Percentiles rank a stretch among this genome's conserved stretches.
Conservation (phyloP, 2,888 invertebrate species). For the Dusona sp. region DNA sequence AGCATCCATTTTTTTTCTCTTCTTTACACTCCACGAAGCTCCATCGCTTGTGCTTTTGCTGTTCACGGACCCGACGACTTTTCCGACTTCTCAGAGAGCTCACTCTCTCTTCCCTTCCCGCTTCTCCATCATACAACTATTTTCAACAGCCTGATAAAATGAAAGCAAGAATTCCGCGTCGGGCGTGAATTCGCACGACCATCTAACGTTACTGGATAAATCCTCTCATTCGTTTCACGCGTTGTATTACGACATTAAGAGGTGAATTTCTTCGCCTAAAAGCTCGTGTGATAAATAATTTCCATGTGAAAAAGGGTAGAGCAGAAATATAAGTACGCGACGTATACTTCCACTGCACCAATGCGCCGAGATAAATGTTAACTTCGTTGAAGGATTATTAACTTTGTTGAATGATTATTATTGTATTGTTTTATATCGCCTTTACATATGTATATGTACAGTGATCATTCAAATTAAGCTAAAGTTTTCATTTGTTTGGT, state of each 20-base stretch:
- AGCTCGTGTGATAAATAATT: slow-evolving; percentile 65
- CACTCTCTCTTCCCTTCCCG: slow-evolving; percentile 24
- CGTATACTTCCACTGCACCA: background rate
- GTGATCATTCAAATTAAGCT: background rate
- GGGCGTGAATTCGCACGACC: slow-evolving; percentile 13
- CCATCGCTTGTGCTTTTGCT: slow-evolving; percentile 41
- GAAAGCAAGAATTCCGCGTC: slow-evolving; percentile 35
- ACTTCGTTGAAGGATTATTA: slow-evolving; percentile 10
- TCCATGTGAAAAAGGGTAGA: slow-evolving; percentile 11
- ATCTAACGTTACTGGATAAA: slow-evolving; percentile 52
- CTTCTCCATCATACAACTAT: slow-evolving; percentile 42
- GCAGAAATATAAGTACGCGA: slow-evolving; percentile 31
- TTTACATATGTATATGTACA: background rate
- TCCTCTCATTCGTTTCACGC: slow-evolving; percentile 55
- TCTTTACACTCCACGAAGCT: slow-evolving; percentile 35
- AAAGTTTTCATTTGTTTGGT: background rate
- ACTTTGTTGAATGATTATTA: slow-evolving; percentile 12
- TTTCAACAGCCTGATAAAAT: slow-evolving; percentile 39
- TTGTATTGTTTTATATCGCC: background rate
- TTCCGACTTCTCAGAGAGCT: slow-evolving; percentile 43
- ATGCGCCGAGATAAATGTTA: slow-evolving; percentile 1
- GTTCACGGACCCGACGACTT: slow-evolving; percentile 39
- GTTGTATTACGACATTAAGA: slow-evolving; percentile 47
- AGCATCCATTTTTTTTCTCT: slow-evolving; percentile 43
- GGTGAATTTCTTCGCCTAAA: slow-evolving; percentile 35